Base-by-base conservation (phyloP, 2,888 invertebrate genomes). In the Rotaria socialis region DNA sequence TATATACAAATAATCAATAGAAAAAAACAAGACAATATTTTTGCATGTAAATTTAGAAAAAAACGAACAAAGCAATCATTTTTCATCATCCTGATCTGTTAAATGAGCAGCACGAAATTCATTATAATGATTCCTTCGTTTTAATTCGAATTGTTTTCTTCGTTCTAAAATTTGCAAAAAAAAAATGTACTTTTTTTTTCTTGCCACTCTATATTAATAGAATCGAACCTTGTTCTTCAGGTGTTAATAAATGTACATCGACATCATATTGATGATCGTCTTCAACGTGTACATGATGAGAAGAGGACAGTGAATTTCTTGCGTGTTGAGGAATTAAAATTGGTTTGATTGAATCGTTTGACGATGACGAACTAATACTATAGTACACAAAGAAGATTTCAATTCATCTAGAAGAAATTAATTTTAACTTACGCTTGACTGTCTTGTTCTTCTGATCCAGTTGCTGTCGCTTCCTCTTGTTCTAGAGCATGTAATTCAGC, bases 121-220 rank as follows among this genome's bases (percentile, higher is more conserved):
- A 43, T 85, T 85, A 74, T 87, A 87, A 84, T 87, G 87, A 27
- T 56, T 75, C 43, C 84, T 87, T 56, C 86, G 85, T 75, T 86
- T 75, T 24, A n/a, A 56, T 75, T 86, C 85, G 27, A 86, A 86
- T 85, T 85, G 47, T 80, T 80, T 80, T 47, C 16, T 80, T 47
- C 80, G 80, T 80, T 80, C 80, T 80, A 80, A 24, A 47, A 47
- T 27, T 27, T 5, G 27, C 11, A 27, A 10, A 27, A 27, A 4
- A 27, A 67, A 27, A 27, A 6, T 52, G 16, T 52, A 27, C 11
- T 2, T 8, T 8, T 67, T 27, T 14, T 27, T 11, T 67, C 6
- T 8, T 67, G 22, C 8, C 5, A 14, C 5, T 2, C 11, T 14
- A 52, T 0, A 55, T 8, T 22, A 22, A 35, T 67, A 22, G 4